Evolutionary conservation across 2,888 invertebrate genomes (phyloP).

Genomic region (Globia sparganii): DNA sequence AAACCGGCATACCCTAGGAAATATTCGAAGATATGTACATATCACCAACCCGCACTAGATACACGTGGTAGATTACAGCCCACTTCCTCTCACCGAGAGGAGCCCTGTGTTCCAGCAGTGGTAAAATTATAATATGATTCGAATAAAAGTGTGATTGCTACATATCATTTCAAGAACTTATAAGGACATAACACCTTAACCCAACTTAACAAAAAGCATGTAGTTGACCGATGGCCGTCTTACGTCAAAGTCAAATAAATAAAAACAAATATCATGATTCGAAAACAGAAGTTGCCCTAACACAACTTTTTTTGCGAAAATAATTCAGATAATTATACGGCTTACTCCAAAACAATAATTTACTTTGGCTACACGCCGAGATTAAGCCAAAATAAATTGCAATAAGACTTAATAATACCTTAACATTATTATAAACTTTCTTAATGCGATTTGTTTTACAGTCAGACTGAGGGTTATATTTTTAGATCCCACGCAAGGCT

Average conservation of each 20-base stretch:
- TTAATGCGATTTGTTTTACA: constrained; percentile 34
- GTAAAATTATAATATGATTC: background rate
- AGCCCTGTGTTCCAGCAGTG: background rate
- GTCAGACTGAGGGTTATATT: constrained; percentile 16
- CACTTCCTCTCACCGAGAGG: background rate
- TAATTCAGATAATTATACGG: constrained; percentile 27
- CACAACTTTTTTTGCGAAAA: background rate
- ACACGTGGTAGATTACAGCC: background rate
- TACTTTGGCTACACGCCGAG: constrained; percentile 36
- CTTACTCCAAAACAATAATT: constrained; percentile 39
- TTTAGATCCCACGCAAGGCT: constrained; percentile 8
- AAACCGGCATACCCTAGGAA: background rate
- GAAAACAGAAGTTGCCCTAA: background rate
- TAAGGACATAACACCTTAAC: background rate
- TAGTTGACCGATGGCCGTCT: too few relatives aligned
- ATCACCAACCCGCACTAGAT: background rate
- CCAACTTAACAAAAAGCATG: background rate
- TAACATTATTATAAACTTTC: constrained; percentile 44
- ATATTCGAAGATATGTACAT: background rate
- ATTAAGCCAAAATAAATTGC: constrained; percentile 43
- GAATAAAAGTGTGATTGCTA: background rate
- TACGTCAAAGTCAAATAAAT: background rate
- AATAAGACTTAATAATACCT: constrained; percentile 25
- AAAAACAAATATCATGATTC: constrained; percentile 1
- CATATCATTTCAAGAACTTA: background rate